These are phyloP conservation scores for Poecile montanus DNA, from an alignment of 2,797 vertebrate species.

Conservation along the genomic window DNA sequence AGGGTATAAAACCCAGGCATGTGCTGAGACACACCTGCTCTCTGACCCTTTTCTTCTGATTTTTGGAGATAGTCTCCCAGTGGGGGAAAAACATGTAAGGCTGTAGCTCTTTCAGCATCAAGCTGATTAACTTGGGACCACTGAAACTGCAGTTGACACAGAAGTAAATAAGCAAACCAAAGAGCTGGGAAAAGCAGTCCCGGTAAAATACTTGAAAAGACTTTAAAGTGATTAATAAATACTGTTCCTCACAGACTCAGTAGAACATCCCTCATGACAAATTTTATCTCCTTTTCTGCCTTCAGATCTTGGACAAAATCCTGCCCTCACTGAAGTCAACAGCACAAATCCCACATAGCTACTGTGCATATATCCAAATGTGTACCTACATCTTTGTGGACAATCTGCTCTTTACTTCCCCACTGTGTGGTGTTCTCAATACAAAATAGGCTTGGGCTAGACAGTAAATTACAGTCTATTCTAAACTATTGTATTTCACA, in stretches of 20 bases:
- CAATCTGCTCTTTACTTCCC: neutral
- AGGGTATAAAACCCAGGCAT: neutral
- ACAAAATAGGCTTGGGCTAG: neutral
- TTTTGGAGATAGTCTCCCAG: neutral
- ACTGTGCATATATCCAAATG: neutral
- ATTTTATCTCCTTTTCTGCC: neutral
- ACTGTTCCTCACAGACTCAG: neutral
- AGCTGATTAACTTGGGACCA: neutral
- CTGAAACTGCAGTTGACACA: neutral
- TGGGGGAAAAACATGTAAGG: neutral
- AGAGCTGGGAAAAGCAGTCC: neutral
- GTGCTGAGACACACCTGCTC: neutral
- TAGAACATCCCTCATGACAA: neutral
- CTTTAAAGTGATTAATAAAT: neutral
- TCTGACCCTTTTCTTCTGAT: neutral
- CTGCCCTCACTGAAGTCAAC: neutral
- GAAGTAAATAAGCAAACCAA: neutral
- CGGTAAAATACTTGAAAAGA: neutral
- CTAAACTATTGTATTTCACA: neutral
- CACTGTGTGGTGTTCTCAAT: neutral
- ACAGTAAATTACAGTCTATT: neutral
- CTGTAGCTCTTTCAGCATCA: neutral
- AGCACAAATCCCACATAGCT: neutral
- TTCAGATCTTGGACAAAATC: slow-evolving; percentile 5
- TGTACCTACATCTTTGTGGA: neutral